Evolutionary conservation across 2,888 invertebrate genomes (phyloP), one percentile per base, ranked within the genome.

Genomic region (Rhagium mordax): DNA sequence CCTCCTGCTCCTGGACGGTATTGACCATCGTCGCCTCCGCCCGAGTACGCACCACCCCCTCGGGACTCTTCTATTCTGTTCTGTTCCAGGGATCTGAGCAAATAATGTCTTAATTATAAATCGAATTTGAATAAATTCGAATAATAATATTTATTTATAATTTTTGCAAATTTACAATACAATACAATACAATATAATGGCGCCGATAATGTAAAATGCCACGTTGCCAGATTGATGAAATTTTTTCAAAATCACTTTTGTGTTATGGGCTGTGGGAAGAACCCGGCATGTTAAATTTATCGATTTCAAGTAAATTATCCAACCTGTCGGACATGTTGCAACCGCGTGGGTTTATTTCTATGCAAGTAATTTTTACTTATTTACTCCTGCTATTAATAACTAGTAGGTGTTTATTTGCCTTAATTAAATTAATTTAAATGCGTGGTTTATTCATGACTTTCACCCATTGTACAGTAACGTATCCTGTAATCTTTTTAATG

Each of bases 21-120:
- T 59, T 84, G 84, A 2, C 84, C 84, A 55, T 83, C 81, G 47
- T 75, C 70, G 24, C 65, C 65, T 16, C 74, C 75, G 16, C 76
- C 74, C 29, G 76, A 71, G 64, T 74, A 79, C 18, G 77, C 77
- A n/a, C 78, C 79, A 20, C 79, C 78, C 13, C 79, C 79, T 55
- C 76, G 57, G 4, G 70, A 62, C 59, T 82, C 84, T 48, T 81
- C 81, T 8, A 81, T 74, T 57, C 83, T 77, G 65, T 84, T 83
- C 70, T 82, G 81, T 69, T 84, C 82, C 10, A 84, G 71, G 24
- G 84, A 84, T 64, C 84, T 83, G 67, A 65, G 74, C 74, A 65
- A 72, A 55, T 49, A n/a, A n/a, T n/a, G n/a, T n/a, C n/a, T n/a
- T n/a, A n/a, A n/a, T n/a, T n/a, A n/a, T n/a, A n/a, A n/a, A n/a